Base-by-base conservation (phyloP, 2,113 vertebrate species). In the Chunga burmeisteri region DNA sequence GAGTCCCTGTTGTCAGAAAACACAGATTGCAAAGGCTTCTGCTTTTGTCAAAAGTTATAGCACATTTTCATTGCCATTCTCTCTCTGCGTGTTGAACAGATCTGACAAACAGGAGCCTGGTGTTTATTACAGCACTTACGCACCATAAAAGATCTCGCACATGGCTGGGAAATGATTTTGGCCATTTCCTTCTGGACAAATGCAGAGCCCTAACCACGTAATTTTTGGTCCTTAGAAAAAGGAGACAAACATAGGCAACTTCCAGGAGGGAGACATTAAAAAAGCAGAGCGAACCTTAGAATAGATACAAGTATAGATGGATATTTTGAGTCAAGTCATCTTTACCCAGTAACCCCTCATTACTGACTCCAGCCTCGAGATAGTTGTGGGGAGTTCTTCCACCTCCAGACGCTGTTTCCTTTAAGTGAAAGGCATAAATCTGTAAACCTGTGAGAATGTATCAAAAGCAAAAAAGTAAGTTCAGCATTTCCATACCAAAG, bases 51-150 rank as follows among this genome's bases (percentile, higher is more conserved):
- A 53, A 70, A 58, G 32, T 58, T 66, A 18, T 3, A 62, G 4
- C 44, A 52, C 0, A 2, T 5, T 77, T 96, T 93, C 27, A 53
- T 17, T 52, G 38, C 38, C 38, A 38, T 29, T 53, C 27, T 52
- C 36, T 59, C 47, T 52, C 30, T 53, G 2, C 3, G 1, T 26
- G 42, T 52, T 0, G 0, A 78, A 55, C 15, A 81, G 42, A 46
- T 53, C 73, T 53, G 40, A 40, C 62, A 94, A 46, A 18, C 25
- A 50, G 36, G 38, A 81, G 21, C 30, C 30, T 68, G 38, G 19
- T 38, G 47, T 52, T 75, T 72, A 47, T 65, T 13, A 8, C 49
- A 55, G 55, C 19, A 66, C 38, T 53, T 59, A 14, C 0, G 0
- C 7, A 7, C 19, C 49, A 21, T 36, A 34, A 93, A 91, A 62